Evolutionary conservation across 2,888 invertebrate genomes (phyloP), one percentile per base, ranked within the genome.

Genomic region (Ashinkailepas kermadecensis): DNA sequence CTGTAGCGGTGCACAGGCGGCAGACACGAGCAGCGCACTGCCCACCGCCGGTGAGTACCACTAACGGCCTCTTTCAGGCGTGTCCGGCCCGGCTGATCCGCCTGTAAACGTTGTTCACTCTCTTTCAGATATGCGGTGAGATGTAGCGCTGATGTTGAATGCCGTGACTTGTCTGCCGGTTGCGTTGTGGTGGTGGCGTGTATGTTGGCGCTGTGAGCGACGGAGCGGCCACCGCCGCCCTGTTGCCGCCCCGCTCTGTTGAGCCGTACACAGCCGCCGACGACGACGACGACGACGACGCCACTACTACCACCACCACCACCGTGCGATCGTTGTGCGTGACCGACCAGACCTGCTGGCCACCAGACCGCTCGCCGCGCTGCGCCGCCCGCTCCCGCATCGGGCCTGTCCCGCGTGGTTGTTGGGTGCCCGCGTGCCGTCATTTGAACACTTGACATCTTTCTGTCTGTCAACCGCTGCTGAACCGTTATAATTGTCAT

Each of bases 121-220:
- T 70, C 15, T 70, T 70, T 70, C 70, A 70, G 70, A 70, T 70
- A 39, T 70, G 70, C 39, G 39, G 39, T 39, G 39, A 70, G 39
- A 39, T 70, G 70, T 70, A 70, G 70, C 70, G 39, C 70, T 64
- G 64, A 70, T 70, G 12, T 15, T 39, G 70, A 25, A 39, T 18
- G 64, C 64, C n/a, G 21, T 70, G 12, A 70, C 12, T 70, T 70
- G 70, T 70, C 70, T 70, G 15, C 39, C 25, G 70, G 70, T 70
- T 25, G 25, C 70, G 15, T 70, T 70, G 70, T 70, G 25, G 23
- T 25, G 25, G 70, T 70, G 12, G 15, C 62, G 15, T 39, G 39
- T 70, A 39, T 67, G 65, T 65, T 65, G 23, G n/a, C 65, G 23
- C 6, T 23, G 23, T 67, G 67, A 11, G 21, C 21, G 21, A 11